Evolutionary conservation across 2,888 invertebrate species (phyloP).

Genomic region (Ommatoiulus sabulosus): DNA sequence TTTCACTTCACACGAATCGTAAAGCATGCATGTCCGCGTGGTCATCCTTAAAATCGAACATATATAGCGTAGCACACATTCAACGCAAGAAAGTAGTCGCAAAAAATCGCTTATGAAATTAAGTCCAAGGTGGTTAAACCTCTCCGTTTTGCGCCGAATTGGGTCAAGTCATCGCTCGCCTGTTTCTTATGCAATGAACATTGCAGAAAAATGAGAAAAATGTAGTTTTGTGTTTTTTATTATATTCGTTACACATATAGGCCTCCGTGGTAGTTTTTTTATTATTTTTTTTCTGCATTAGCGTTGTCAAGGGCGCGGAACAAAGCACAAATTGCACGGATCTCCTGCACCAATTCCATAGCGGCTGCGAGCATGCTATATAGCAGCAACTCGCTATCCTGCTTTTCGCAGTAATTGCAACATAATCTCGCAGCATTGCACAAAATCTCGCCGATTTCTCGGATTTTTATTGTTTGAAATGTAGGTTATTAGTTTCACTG

Average conservation of each 20-base stretch:
- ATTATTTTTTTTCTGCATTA: background rate
- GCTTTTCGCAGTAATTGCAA: slow-evolving; percentile 18
- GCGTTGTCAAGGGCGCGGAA: slow-evolving; percentile 15
- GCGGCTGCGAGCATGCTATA: background rate
- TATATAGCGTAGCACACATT: background rate
- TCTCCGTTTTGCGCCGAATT: slow-evolving; percentile 20
- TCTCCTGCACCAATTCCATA: background rate
- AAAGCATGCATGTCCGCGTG: slow-evolving; percentile 35
- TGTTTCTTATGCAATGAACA: slow-evolving; percentile 40
- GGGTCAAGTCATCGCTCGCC: slow-evolving; percentile 49
- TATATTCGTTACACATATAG: slow-evolving; percentile 1
- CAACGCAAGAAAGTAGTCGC: background rate
- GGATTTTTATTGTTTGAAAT: slow-evolving; percentile 9
- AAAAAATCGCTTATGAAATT: slow-evolving; percentile 45
- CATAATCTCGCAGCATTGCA: slow-evolving; percentile 19
- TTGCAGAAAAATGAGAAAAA: slow-evolving; percentile 37
- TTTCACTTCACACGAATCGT: background rate
- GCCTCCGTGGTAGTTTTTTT: background rate
- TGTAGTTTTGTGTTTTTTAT: background rate
- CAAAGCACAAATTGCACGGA: background rate
- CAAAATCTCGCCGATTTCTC: slow-evolving; percentile 21
- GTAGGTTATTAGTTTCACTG: slow-evolving; percentile 43
- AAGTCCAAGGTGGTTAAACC: slow-evolving; percentile 51
- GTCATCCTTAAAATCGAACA: slow-evolving; percentile 23
- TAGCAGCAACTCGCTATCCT: background rate